Evolutionary conservation across 2,888 invertebrate genomes (phyloP).

Genomic region (Orthosia incerta): DNA sequence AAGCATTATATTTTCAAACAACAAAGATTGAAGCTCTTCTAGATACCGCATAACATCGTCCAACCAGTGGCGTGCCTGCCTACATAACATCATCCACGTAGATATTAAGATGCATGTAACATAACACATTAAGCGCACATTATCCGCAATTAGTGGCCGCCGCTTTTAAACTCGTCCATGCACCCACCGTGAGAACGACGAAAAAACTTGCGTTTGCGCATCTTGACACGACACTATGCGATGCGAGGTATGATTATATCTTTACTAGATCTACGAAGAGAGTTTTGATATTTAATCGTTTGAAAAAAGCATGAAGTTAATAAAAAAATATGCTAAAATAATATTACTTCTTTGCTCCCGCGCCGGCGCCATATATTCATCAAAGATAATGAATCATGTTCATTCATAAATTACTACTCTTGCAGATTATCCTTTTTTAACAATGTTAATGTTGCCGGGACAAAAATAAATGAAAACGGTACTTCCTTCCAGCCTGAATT

Average conservation of each 20-base stretch:
- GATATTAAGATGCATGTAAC: slow-evolving; percentile 67
- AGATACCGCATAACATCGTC: neutral
- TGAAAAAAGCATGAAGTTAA: neutral
- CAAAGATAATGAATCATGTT: slow-evolving; percentile 43
- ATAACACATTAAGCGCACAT: slow-evolving; percentile 65
- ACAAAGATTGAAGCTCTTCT: neutral
- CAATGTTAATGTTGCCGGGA: slow-evolving; percentile 32
- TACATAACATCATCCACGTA: slow-evolving; percentile 44
- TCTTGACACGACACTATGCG: slow-evolving; percentile 41
- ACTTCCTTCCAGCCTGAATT: slow-evolving; percentile 54
- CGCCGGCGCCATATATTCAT: slow-evolving; percentile 5
- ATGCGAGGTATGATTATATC: slow-evolving; percentile 13
- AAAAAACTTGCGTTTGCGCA: slow-evolving; percentile 54
- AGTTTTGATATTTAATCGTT: neutral
- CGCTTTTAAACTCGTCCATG: slow-evolving; percentile 59
- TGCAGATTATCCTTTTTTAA: slow-evolving; percentile 44
- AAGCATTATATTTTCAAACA: neutral
- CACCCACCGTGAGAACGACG: slow-evolving; percentile 66
- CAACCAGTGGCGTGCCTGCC: slow-evolving; percentile 44
- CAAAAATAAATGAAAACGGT: slow-evolving; percentile 54
- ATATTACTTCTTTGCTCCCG: neutral
- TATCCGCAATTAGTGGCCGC: slow-evolving; percentile 66
- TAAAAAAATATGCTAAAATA: neutral
- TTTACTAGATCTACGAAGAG: slow-evolving; percentile 11
- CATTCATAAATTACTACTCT: slow-evolving; percentile 47